Evolutionary conservation across 2,113 vertebrate species (phyloP).

Genomic region (Onychostruthus taczanowskii): DNA sequence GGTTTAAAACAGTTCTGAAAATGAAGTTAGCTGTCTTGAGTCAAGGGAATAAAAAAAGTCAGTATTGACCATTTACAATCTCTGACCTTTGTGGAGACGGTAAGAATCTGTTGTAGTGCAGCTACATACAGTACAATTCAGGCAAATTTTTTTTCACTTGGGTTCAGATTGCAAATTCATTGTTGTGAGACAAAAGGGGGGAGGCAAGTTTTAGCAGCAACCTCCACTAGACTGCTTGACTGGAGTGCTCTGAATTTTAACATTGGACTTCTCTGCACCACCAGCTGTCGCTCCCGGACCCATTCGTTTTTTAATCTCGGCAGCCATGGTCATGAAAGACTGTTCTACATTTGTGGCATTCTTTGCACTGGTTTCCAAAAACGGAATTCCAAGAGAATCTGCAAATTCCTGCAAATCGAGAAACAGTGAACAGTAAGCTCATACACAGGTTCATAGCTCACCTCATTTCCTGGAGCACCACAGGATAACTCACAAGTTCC

Average conservation of each 20-base stretch:
- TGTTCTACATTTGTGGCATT: conserved; percentile 98
- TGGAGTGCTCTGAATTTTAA: conserved; percentile 98
- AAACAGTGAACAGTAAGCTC: conserved; percentile 11
- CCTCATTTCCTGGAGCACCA: not conserved
- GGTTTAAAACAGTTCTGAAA: conserved; percentile 89
- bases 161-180: conserved; percentile 85
- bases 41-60: conserved; percentile 84
- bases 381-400: conserved; percentile 93
- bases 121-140: conserved; percentile 99
- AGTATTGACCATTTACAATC: conserved; percentile 86
- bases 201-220: conserved; percentile 86
- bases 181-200: conserved; percentile 79
- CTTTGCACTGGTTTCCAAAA: conserved; percentile 98
- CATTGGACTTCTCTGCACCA: conserved; percentile 91
- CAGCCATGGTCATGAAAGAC: conserved; percentile 99
- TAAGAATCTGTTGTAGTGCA: conserved; percentile 93
- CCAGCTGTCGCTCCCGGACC: conserved; percentile 91
- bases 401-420: conserved; percentile 87
- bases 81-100: conserved; percentile 87
- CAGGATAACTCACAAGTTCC: not conserved
- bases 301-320: conserved; percentile 98
- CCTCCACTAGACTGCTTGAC: conserved; percentile 94
- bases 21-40: conserved; percentile 87
- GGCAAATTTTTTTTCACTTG: conserved; percentile 85
- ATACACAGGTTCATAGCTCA: accelerated